Base-by-base conservation (phyloP, 2,113 vertebrate genomes). In the Perca schrenkii region DNA sequence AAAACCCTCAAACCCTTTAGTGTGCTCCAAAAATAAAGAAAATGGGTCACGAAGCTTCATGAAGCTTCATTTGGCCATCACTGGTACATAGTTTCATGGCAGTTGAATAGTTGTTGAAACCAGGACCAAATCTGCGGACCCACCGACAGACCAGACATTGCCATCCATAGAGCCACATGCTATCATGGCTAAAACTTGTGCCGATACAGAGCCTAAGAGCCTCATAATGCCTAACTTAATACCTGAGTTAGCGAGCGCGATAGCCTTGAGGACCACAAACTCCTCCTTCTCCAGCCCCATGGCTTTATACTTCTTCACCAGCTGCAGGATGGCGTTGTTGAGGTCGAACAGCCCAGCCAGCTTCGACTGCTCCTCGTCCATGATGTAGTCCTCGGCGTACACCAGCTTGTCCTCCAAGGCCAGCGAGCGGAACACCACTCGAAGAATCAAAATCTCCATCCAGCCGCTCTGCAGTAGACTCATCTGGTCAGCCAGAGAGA, bases 211-310 rank as follows among this genome's bases (percentile, higher is more conserved):
- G 1, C 0, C 6, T 12, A 66, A 36, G 17, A 15, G 14, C 4
- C 34, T 25, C 36, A 6, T 36, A 25, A 77, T 13, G 3, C 17
- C 1, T n/a, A 31, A 58, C 1, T 54, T 8, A 2, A 4, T 90
- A 99, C 98, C 98, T 95, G 98, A 99, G 96, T 99, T 99, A 89
- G 97, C 97, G 66, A 99, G 97, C 21, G 98, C 97, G 68, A 99
- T 99, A 69, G 98, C 98, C 95, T 99, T 99, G 91, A 99, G 97
- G 85, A 98, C 96, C 90, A 99, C 98, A 86, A 99, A 99, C 91
- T 99, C 98, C 95, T 99, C 98, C 77, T 97, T 98, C 93, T 99
- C 97, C 79, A 99, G 94, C 84, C 97, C 96, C 96, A 99, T 97
- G 92, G 94, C 95, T 93, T 98, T 98, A 92, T 97, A 99, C 88